Conservation (phyloP, 1,140 invertebrate species). For the Tetramorium simillimum region DNA sequence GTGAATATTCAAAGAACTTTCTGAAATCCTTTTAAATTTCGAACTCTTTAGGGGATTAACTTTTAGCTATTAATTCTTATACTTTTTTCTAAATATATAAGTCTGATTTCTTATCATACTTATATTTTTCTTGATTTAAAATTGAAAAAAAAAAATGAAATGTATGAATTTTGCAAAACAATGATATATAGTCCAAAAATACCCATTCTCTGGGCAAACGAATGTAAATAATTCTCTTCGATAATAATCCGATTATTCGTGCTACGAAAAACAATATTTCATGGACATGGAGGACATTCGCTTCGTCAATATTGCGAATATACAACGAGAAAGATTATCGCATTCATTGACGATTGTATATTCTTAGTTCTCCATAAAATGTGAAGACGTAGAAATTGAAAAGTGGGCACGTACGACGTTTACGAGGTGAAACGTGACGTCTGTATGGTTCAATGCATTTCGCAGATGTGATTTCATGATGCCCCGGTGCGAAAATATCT, state of each 20-base stretch:
- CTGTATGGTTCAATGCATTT: slow-evolving; percentile 3
- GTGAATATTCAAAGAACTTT: background rate
- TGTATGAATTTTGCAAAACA: slow-evolving; percentile 13
- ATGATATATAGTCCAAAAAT: background rate
- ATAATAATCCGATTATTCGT: slow-evolving; percentile 34
- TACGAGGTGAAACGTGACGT: background rate
- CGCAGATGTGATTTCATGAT: slow-evolving; percentile 8
- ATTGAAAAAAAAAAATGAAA: background rate
- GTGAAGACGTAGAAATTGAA: background rate
- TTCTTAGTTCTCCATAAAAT: slow-evolving; percentile 21
- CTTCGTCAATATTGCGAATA: background rate
- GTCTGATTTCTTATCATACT: background rate
- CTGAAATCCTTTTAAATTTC: background rate
- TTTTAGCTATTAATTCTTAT: background rate
- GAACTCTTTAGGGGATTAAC: background rate
- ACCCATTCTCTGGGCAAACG: slow-evolving; percentile 15
- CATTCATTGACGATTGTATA: background rate
- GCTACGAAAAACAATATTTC: slow-evolving; percentile 21
- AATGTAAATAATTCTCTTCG: slow-evolving; percentile 36
- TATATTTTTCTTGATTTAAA: background rate
- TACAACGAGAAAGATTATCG: background rate
- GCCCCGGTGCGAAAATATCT: background rate
- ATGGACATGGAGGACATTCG: background rate
- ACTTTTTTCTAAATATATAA: background rate
- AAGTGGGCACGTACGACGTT: background rate